Conservation (phyloP, 2,797 vertebrate species). For the Mus spretus region DNA sequence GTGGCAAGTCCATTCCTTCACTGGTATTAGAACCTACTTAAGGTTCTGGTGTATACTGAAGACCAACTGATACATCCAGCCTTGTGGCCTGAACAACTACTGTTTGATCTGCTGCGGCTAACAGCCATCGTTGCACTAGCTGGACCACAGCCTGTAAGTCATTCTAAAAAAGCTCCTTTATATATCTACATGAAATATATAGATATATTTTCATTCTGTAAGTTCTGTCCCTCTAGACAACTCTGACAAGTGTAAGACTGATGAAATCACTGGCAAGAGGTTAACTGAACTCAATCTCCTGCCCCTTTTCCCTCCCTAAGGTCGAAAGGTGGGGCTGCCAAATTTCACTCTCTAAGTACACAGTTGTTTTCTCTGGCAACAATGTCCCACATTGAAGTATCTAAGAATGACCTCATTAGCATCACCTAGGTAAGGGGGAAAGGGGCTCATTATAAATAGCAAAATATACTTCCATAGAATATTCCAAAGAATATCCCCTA, state of each 20-base stretch:
- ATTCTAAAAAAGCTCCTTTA: not conserved
- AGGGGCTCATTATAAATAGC: not conserved
- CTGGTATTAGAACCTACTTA: not conserved
- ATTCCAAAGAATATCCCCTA: conserved; percentile 81
- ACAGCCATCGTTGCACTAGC: not conserved
- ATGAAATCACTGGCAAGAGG: not conserved
- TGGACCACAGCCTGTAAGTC: not conserved
- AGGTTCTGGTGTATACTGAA: not conserved
- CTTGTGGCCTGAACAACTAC: not conserved
- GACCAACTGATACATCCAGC: not conserved
- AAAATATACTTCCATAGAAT: not conserved
- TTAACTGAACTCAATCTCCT: not conserved
- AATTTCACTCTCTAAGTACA: not conserved
- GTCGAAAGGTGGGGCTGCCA: not conserved
- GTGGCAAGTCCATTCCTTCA: not conserved
- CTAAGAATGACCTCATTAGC: not conserved
- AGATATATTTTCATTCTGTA: not conserved
- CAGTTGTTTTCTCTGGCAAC: not conserved
- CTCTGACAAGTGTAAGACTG: not conserved
- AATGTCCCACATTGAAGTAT: not conserved
- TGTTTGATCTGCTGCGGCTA: not conserved
- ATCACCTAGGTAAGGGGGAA: not conserved
- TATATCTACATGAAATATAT: not conserved
- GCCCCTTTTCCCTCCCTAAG: not conserved
- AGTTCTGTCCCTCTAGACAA: not conserved